Evolutionary conservation across 2,113 vertebrate genomes (phyloP).

Genomic region (Labeo catla): DNA sequence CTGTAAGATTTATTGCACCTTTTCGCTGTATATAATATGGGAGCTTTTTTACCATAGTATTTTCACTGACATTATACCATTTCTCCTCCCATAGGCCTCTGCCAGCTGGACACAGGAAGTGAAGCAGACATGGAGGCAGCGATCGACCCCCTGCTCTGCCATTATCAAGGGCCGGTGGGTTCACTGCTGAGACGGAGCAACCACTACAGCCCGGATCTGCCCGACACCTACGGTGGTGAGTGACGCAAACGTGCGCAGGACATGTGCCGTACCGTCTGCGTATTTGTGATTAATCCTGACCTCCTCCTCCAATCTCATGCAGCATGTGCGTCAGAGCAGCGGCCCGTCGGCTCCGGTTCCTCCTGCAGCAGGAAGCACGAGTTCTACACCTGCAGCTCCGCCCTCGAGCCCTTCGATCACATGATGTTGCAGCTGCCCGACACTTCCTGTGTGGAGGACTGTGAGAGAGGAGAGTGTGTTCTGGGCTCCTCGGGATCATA

Average conservation of each 20-base stretch:
- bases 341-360: slow-evolving; percentile 56
- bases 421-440: slow-evolving; percentile 57
- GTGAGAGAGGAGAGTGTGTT: slow-evolving; percentile 70
- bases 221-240: slow-evolving; percentile 71
- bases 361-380: slow-evolving; percentile 80
- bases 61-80: neutral
- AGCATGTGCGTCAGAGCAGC: slow-evolving; percentile 81
- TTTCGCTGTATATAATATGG: neutral
- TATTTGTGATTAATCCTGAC: neutral
- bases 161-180: slow-evolving; percentile 82
- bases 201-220: slow-evolving; percentile 76
- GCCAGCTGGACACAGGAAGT: slow-evolving; percentile 86
- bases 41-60: neutral
- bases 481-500: slow-evolving; percentile 75
- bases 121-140: slow-evolving; percentile 86
- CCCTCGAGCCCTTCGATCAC: slow-evolving; percentile 79
- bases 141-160: slow-evolving; percentile 86
- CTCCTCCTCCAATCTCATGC: neutral
- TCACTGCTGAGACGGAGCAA: slow-evolving; percentile 80
- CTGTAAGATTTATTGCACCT: neutral
- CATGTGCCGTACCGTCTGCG: neutral
- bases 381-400: slow-evolving; percentile 67
- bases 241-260: neutral
- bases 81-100: slow-evolving; percentile 77
- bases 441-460: slow-evolving; percentile 62